Evolutionary conservation across 1,140 invertebrate species (phyloP).

Genomic region (Aleiodes sp.): DNA sequence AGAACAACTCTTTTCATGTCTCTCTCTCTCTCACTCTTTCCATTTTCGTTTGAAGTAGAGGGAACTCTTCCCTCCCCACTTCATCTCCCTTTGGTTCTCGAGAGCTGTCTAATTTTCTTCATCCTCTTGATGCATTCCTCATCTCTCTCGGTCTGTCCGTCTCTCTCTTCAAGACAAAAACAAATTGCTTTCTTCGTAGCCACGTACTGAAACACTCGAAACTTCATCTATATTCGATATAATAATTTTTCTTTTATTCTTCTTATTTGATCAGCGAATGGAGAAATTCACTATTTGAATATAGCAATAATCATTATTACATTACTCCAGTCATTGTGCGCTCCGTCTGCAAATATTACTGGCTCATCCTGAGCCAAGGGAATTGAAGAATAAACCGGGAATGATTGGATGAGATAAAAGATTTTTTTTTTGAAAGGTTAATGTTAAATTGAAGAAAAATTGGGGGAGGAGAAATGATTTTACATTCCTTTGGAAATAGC

Average conservation of each 20-base stretch:
- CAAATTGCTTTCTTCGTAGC: constrained; percentile 17
- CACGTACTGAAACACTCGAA: background rate
- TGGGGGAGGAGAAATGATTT: too few species aligned
- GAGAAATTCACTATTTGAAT: constrained; percentile 6
- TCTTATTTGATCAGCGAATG: background rate
- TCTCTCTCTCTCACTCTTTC: background rate
- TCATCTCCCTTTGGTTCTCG: background rate
- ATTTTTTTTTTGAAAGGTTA: background rate
- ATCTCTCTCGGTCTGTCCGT: background rate
- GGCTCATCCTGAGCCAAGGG: background rate
- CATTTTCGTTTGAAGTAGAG: background rate
- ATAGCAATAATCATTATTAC: background rate
- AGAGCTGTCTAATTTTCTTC: background rate
- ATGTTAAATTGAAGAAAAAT: too few species aligned
- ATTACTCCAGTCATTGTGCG: background rate
- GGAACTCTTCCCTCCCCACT: background rate
- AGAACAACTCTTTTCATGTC: too few species aligned
- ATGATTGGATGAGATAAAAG: background rate
- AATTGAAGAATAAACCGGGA: background rate
- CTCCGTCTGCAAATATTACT: background rate
- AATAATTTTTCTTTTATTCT: background rate
- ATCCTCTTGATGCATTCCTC: background rate
- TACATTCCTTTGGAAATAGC: too few species aligned
- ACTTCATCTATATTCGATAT: constrained; percentile 12
- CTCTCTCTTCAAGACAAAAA: background rate